These are phyloP conservation scores for Campoletis raptor DNA, from an alignment of 2,888 invertebrate genomes.

Conservation along the genomic window DNA sequence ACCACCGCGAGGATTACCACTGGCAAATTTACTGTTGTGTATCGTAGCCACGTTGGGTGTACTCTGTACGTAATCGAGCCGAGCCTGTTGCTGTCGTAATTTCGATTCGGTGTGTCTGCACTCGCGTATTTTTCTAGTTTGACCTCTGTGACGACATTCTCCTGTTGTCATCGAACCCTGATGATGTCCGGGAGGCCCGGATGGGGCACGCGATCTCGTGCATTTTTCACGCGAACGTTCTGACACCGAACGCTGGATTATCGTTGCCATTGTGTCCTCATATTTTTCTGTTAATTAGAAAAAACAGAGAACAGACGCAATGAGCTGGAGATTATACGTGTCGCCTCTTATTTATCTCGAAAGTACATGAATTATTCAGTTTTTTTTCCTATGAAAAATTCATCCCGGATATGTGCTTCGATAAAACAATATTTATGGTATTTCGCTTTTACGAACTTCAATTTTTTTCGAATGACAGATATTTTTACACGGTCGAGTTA, in stretches of 20 bases:
- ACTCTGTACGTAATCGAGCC: conserved; percentile 87
- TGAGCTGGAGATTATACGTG: neutral
- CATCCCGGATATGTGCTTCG: neutral
- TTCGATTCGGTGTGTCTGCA: conserved; percentile 80
- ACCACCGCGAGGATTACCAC: conserved; percentile 85
- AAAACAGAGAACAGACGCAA: neutral
- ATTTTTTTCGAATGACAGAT: too few species aligned
- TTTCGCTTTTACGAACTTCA: too few species aligned
- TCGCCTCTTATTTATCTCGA: neutral
- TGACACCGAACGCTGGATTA: conserved; percentile 85
- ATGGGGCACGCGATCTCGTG: conserved; percentile 74
- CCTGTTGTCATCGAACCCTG: conserved; percentile 69
- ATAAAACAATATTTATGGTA: neutral
- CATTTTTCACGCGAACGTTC: conserved; percentile 84
- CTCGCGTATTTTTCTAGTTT: conserved; percentile 76
- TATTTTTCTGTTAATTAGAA: conserved; percentile 77
- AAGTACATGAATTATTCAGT: neutral
- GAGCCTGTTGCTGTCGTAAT: conserved; percentile 81
- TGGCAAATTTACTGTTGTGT: conserved; percentile 86
- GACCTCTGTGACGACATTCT: conserved; percentile 80
- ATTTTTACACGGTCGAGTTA: too few species aligned
- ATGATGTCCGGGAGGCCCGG: conserved; percentile 57
- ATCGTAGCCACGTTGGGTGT: conserved; percentile 88
- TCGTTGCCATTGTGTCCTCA: conserved; percentile 79
- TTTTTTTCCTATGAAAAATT: neutral